These are phyloP conservation scores for Hemicrepidius hirtus DNA, from an alignment of 2,888 invertebrate genomes.

Conservation along the genomic window DNA sequence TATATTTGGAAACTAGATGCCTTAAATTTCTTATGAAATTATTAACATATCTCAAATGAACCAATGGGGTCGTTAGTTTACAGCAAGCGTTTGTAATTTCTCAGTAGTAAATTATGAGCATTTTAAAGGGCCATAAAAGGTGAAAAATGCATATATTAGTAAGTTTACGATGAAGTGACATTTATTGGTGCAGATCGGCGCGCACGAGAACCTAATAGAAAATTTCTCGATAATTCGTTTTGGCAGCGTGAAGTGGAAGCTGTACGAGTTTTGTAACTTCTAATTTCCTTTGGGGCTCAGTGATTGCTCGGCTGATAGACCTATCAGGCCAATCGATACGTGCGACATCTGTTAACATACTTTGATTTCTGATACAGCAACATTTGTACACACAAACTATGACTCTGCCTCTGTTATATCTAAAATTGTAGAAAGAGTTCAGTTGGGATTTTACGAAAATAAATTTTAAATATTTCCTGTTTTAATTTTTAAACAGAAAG, in stretches of 20 bases:
- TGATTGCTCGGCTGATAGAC: constrained; percentile 55
- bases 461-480: too few species aligned
- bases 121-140: constrained; percentile 7
- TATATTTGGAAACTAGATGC: too few species aligned
- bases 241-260: constrained; percentile 53
- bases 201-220: constrained; percentile 48
- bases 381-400: constrained; percentile 37
- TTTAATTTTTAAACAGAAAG: too few species aligned
- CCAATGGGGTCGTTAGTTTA: not conserved
- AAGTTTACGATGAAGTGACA: constrained; percentile 38
- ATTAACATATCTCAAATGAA: not conserved
- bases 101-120: not conserved
- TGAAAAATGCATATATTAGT: constrained; percentile 34
- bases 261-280: constrained; percentile 55
- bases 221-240: constrained; percentile 54
- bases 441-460: not conserved
- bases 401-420: not conserved
- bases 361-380: constrained; percentile 47
- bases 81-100: not conserved
- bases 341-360: constrained; percentile 56
- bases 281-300: constrained; percentile 56
- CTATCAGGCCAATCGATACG: constrained; percentile 54
- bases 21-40: too few species aligned
- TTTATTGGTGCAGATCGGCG: constrained; percentile 51
- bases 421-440: not conserved